Evolutionary conservation across 2,888 invertebrate species (phyloP), one percentile per base, ranked within the genome.

Genomic region (Branchellion lobata): DNA sequence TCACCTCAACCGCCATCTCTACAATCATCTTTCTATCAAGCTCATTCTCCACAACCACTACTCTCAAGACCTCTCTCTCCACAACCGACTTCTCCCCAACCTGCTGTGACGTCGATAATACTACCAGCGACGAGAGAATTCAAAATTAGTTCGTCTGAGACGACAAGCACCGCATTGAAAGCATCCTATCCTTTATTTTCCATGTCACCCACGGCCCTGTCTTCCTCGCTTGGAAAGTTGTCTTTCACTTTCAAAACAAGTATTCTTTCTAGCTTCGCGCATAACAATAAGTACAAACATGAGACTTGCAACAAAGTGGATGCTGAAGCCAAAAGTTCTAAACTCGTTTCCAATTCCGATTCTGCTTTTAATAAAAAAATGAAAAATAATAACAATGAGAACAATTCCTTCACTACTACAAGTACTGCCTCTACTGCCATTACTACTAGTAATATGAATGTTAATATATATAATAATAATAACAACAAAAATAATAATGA

Each of bases 171-270:
- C n/a, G n/a, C n/a, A n/a, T n/a, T n/a, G n/a, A n/a, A n/a, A 33
- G 27, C 40, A 31, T 71, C 31, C 21, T 31, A 36, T 29, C 71
- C 71, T 0, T 71, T 33, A 21, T 71, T 24, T 3, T 24, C 40
- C 5, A 24, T 71, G 24, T 18, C 34, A 71, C 24, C n/a, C 11
- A 36, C 34, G 36, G 34, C 76, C n/a, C 27, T 29, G 34, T 33
- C 76, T 57, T 57, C 61, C 14, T 76, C 76, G 57, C 31, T 53
- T 27, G 57, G 61, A 18, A 57, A 57, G n/a, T 5, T 57, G 24
- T 57, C 61, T 14, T 3, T 5, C n/a, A 57, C 61, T 24, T n/a
- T 57, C 24, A 57, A 57, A 57, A 18, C 21, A 3, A 57, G 24
- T n/a, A 18, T 57, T 8, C 21, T 57, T 5, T 18, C 61, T 24